phyloP scores from a whole-genome alignment of 2,113 vertebrate species.

The Oreochromis aureus region DNA sequence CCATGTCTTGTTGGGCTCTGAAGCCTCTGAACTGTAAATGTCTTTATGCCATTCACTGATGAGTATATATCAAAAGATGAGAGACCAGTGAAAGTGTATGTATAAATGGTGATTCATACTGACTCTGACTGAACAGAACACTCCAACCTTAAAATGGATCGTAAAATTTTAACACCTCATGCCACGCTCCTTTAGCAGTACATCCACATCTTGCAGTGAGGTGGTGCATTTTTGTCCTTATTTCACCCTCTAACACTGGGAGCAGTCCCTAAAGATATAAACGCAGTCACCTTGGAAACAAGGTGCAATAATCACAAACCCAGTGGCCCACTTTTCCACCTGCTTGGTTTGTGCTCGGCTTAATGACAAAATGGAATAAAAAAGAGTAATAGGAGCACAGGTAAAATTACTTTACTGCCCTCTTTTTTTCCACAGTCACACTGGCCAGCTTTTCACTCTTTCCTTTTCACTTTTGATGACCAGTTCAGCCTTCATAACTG shows the following conservation, averaged over 20 bases:
- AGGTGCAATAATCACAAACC: conserved; percentile 14
- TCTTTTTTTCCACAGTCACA: neutral
- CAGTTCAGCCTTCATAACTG: neutral
- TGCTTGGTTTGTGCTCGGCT: neutral
- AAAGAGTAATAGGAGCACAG: neutral
- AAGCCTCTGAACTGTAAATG: conserved; percentile 3
- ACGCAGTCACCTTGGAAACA: conserved; percentile 35
- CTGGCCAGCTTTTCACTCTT: conserved; percentile 2
- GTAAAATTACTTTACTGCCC: conserved; percentile 30
- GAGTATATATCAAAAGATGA: neutral
- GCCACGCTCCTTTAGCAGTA: neutral
- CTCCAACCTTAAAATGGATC: neutral
- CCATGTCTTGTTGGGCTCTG: neutral
- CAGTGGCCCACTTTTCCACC: conserved; percentile 12
- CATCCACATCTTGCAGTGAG: conserved; percentile 1
- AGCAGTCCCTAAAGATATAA: neutral
- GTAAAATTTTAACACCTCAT: conserved; percentile 6
- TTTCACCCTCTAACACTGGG: conserved; percentile 8
- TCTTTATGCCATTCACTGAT: neutral
- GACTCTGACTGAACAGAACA: neutral
- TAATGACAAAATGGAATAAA: conserved; percentile 38
- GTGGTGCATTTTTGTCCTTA: conserved; percentile 26
- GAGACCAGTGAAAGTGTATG: neutral
- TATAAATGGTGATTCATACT: neutral
- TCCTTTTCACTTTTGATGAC: neutral